These are phyloP conservation scores for Dufourea novaeangliae DNA, from an alignment of 1,140 invertebrate species.

Conservation along the genomic window DNA sequence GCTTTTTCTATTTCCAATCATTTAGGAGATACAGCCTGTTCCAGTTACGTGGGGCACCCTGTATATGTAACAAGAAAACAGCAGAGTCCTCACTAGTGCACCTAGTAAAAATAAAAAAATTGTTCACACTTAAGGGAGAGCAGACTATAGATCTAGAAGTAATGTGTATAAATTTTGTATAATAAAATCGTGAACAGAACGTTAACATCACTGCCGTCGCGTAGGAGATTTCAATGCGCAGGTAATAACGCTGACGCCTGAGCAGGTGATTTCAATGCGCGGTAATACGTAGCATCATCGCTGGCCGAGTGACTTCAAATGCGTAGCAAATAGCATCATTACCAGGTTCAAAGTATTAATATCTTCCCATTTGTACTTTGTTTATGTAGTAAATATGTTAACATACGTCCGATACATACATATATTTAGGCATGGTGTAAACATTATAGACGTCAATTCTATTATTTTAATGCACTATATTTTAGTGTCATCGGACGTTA, in stretches of 20 bases:
- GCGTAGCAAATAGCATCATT: background rate
- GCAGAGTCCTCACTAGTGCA: too few relatives aligned
- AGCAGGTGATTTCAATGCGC: background rate
- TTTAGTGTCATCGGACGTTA: background rate
- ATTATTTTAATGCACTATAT: background rate
- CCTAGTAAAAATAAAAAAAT: too few relatives aligned
- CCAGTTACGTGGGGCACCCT: too few relatives aligned
- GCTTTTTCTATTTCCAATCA: too few relatives aligned
- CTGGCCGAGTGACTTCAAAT: background rate
- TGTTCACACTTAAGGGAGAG: too few relatives aligned
- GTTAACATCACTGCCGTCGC: background rate
- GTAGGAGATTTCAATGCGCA: background rate
- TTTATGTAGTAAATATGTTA: background rate
- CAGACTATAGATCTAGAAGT: too few relatives aligned
- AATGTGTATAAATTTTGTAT: background rate
- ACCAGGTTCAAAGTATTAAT: background rate
- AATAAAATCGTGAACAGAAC: background rate
- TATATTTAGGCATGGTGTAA: background rate
- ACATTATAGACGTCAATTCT: background rate
- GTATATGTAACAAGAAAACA: too few relatives aligned
- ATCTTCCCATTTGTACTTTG: background rate
- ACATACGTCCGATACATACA: too few relatives aligned
- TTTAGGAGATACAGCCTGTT: too few relatives aligned
- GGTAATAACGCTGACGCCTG: background rate
- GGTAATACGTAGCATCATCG: conserved; percentile 1